Base-by-base conservation (phyloP, 2,888 invertebrate genomes). In the Xestia c-nigrum region DNA sequence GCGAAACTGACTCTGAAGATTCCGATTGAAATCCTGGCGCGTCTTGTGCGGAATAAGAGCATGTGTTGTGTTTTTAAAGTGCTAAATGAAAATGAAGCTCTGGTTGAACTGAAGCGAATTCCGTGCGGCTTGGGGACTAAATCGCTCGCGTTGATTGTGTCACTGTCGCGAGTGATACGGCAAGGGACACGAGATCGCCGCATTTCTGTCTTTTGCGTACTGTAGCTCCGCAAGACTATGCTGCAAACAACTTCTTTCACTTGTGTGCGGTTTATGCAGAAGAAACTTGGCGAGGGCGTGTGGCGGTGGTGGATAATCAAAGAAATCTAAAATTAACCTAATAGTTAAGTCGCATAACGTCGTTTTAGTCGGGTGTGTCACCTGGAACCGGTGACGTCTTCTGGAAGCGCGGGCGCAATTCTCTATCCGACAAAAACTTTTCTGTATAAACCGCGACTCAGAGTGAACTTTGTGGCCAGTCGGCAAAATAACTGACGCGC, bases 1-100 rank as follows among this genome's bases (percentile, higher is more conserved):
- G 91, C 0, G 94, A 93, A 10, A 90, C 91, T 10, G 93, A 88
- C 31, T 77, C 78, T 0, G 81, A 80, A 3, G 78, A 90, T 24
- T 89, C 89, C 0, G 90, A 90, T 72, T 90, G 71, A 85, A 47
- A 52, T 4, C 12, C 47, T 24, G n/a, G 31, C 38, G 43, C 19
- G 21, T 43, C 52, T 64, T 43, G 10, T 59, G 40, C 46, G 19
- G 12, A 9, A 55, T 66, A 46, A 50, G 78, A 40, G 57, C 73
- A 59, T 64, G 16, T 59, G 75, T 66, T 59, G 21, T 24, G 70
- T 76, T 71, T 75, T 66, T 31, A 66, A 66, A 73, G 66, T 81
- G 69, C 71, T 71, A 59, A 55, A 55, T 61, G 67, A n/a, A 70
- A 52, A 52, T 57, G 57, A n/a, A 19, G 19, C n/a, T 72, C 21